Base-by-base conservation (phyloP, 2,888 invertebrate species). In the Athetis lepigone region DNA sequence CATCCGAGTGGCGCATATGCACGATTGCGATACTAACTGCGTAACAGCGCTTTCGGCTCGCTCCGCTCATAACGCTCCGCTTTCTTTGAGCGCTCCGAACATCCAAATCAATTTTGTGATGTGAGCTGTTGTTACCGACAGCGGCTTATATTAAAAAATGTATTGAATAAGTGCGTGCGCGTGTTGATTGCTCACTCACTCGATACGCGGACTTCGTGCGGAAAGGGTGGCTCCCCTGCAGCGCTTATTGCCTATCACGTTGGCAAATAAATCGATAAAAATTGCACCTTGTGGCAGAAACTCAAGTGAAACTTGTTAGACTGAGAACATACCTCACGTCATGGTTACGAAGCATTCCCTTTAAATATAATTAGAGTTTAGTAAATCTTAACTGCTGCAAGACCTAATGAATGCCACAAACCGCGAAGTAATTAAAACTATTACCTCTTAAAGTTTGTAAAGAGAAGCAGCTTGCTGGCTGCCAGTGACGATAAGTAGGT, bases 151-250 rank as follows among this genome's bases (percentile, higher is more conserved):
- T 71, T 46, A 56, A 62, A 61, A 58, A 58, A 36, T 67, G 37
- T 59, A 71, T 65, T 66, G 50, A 72, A 27, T 62, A 67, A 40
- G 39, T 58, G 58, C 42, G 21, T 43, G 52, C 43, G 37, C 36
- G 25, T 43, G 57, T 61, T 66, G 61, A 66, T 71, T 72, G 72
- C 50, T 58, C 58, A 58, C 55, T 72, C 55, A 62, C n/a, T 58
- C 46, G 55, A 55, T 55, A 51, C 19, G 50, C 25, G 37, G 40
- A 39, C 23, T 40, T 16, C 16, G 7, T 7, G 13, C 5, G 0
- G 25, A 8, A 18, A 29, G 39, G 36, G 39, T 40, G 50, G 56
- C 23, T 47, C 25, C 40, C 25, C 21, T 40, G 57, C 46, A 21
- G 37, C 25, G 19, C 42, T 27, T 33, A 36, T 37, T 49, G 21